Base-by-base conservation (phyloP, 1,140 invertebrate genomes). In the Nasonia vitripennis region DNA sequence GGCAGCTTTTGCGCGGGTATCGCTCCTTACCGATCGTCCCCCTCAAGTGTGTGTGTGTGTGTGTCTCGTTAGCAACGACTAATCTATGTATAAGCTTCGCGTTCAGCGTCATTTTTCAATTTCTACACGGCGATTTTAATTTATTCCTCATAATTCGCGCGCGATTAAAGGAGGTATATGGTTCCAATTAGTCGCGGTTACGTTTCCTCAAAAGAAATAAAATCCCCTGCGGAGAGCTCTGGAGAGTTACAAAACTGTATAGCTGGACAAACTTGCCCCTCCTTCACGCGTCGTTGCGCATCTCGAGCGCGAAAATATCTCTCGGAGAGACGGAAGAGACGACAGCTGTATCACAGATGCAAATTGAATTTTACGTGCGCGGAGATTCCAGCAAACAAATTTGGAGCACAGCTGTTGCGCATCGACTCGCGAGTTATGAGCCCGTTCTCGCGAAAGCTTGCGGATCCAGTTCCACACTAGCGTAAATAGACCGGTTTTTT, bases 261-360 rank as follows among this genome's bases (percentile, higher is more conserved):
- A 45, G 6, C 41, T 7, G 41, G 41, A 45, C 41, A 45, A 45
- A 45, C 41, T 7, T 10, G 41, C 2, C 41, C 41, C 41, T 45
- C 55, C 17, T 62, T 62, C 1, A 62, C 3, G 55, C 55, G 17
- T 62, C 55, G 20, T 7, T 20, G 20, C 11, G 12, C 67, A n/a
- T 67, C 14, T n/a, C 62, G 20, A 67, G 68, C 55, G 68, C 27
- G 10, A 31, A 62, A 62, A 71, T n/a, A 71, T 31, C 68, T 71
- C 68, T 41, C 31, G 55, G 27, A 34, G 31, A 41, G 55, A 45
- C 51, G 23, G 51, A 70, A n/a, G 14, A 48, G 45, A n/a, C 14
- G 27, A 55, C 81, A 84, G 82, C 48, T 77, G 89, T 84, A 87
- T 87, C 34, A 86, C 87, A 87, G 81, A 87, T 86, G 87, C 37